Evolutionary conservation across 2,113 vertebrate genomes (phyloP), one percentile per base, ranked within the genome.

Genomic region (Turnix velox): DNA sequence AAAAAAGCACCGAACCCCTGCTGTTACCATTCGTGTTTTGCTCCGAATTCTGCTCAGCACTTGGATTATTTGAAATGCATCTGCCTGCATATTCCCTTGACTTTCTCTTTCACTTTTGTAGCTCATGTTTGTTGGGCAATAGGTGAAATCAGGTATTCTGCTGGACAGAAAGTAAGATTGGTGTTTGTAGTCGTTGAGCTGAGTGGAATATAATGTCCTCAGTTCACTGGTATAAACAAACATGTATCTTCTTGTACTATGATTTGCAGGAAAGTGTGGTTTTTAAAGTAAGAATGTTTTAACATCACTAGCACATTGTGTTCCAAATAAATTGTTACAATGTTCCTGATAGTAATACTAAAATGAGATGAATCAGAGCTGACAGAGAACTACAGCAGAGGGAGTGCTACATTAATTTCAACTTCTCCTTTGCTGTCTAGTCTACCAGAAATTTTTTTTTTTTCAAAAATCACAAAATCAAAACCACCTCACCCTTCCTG

Each of bases 381-480:
- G 92, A 88, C 73, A 88, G 23, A 51, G 25, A 96, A 40, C 25
- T 84, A 33, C 40, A 48, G 28, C 28, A 33, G 10, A 92, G 45
- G 31, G 22, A 96, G 63, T 46, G 43, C 13, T 62, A 74, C 40
- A 57, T 90, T 91, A 90, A 94, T 95, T 96, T 95, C 35, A 93
- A 18, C 42, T 65, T 48, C n/a, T 57, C 40, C 7, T 90, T 84
- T 95, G 65, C 65, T 90, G 20, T 87, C 48, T 93, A 84, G 23
- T 45, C 35, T 37, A 30, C 51, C 27, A 62, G 6, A 54, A 9
- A 37, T 62, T n/a, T n/a, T n/a, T n/a, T n/a, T n/a, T n/a, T n/a
- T n/a, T n/a, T n/a, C 19, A 27, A 19, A 28, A 20, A 54, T 9
- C 22, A 3, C 6, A 15, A 66, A 67, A 68, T 25, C 15, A 73